Conservation (phyloP, 1,140 invertebrate genomes). For the Anoplophora glabripennis region DNA sequence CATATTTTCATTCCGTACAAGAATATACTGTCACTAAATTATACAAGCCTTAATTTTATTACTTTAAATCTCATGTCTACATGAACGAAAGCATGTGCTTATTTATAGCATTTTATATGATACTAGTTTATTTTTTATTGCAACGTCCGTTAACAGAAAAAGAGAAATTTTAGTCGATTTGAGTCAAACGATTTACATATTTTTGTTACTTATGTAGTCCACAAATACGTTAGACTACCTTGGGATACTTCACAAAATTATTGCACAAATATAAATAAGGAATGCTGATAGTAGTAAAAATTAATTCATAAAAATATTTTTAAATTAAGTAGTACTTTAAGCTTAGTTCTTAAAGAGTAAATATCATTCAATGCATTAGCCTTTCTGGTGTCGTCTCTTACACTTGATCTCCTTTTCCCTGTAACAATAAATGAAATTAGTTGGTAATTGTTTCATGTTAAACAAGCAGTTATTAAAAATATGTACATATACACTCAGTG, state of each 20-base stretch:
- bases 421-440: not conserved
- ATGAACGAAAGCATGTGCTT: not conserved
- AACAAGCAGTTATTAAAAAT: not conserved
- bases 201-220: not conserved
- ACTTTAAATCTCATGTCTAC: slow-evolving; percentile 6
- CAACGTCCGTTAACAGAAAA: not conserved
- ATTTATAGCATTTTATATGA: not conserved
- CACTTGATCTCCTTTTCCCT: not conserved
- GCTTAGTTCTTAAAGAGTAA: not conserved
- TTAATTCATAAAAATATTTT: not conserved
- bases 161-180: too few relatives aligned
- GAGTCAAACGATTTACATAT: too few relatives aligned
- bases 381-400: not conserved
- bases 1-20: slow-evolving; percentile 19
- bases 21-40: slow-evolving; percentile 20
- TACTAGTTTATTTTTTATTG: not conserved
- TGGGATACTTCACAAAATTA: slow-evolving; percentile 2
- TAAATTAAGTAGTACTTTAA: slow-evolving; percentile 1
- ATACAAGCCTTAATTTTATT: slow-evolving; percentile 8
- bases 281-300: slow-evolving; percentile 6
- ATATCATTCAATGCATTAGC: not conserved
- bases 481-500: too few relatives aligned
- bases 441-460: not conserved
- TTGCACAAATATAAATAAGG: slow-evolving; percentile 18
- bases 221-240: slow-evolving; percentile 4